Conservation (phyloP, 2,113 vertebrate species). For the Elachura formosa region DNA sequence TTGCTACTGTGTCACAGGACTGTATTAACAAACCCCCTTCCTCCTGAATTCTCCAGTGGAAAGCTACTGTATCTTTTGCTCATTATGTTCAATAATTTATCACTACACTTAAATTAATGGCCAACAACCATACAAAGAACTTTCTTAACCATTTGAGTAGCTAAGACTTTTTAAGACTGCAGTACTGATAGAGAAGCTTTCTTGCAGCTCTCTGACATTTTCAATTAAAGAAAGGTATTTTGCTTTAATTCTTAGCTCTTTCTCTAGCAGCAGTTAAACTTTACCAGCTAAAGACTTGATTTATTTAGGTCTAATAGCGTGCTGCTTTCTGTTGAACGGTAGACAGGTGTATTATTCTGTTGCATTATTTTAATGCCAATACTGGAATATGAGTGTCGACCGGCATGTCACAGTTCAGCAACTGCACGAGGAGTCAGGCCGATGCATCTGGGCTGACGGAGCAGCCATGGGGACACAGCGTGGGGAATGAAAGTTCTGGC, state of each 20-base stretch:
- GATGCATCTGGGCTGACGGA: too few species aligned
- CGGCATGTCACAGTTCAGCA: too few species aligned
- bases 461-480: too few species aligned
- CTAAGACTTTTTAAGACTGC: neutral
- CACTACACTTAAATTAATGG: neutral
- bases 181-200: neutral
- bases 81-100: neutral
- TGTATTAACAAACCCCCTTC: neutral
- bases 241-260: neutral
- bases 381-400: too few species aligned
- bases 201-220: neutral
- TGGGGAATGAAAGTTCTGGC: neutral
- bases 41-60: neutral
- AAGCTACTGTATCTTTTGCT: neutral
- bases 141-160: neutral
- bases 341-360: neutral
- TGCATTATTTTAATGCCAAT: neutral
- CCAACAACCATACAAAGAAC: neutral
- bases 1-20: neutral
- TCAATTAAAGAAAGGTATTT: neutral
- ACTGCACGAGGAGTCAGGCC: neutral
- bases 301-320: neutral
- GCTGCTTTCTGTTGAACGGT: neutral
- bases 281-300: neutral
- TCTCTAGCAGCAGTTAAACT: neutral